A percentile compares a stretch with the other conserved stretches of the same genome.
phyloP scores from a whole-genome alignment of 2,113 vertebrate species.

The Trematocara variabile region DNA sequence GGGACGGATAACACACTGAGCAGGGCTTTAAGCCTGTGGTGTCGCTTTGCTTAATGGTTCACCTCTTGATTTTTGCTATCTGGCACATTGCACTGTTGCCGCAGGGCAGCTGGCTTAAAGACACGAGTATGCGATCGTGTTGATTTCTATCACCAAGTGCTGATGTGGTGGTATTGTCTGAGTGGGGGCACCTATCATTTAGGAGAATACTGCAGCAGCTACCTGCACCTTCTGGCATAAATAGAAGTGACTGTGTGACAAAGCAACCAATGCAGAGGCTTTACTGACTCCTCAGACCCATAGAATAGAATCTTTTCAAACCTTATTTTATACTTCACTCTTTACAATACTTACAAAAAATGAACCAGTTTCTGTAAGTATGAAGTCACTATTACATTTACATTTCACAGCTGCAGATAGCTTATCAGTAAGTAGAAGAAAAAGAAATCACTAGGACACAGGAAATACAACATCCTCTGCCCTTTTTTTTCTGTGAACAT shows the following conservation, averaged over 20 bases:
- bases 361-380: background rate
- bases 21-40: background rate
- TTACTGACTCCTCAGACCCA: background rate
- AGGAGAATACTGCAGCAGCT: background rate
- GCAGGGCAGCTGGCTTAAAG: background rate
- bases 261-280: background rate
- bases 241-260: background rate
- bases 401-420: background rate
- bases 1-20: background rate
- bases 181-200: background rate
- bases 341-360: background rate
- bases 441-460: background rate
- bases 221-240: background rate
- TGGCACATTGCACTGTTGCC: background rate
- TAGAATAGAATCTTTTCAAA: background rate
- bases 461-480: background rate
- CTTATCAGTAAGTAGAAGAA: background rate
- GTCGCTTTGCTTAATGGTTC: background rate
- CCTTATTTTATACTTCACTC: background rate
- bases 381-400: background rate
- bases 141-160: background rate
- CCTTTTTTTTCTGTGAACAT: slow-evolving; percentile 27
- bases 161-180: background rate
- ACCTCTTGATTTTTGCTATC: background rate
- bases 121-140: background rate